Base-by-base conservation (phyloP, 2,113 vertebrate genomes). In the Oryzias melastigma region DNA sequence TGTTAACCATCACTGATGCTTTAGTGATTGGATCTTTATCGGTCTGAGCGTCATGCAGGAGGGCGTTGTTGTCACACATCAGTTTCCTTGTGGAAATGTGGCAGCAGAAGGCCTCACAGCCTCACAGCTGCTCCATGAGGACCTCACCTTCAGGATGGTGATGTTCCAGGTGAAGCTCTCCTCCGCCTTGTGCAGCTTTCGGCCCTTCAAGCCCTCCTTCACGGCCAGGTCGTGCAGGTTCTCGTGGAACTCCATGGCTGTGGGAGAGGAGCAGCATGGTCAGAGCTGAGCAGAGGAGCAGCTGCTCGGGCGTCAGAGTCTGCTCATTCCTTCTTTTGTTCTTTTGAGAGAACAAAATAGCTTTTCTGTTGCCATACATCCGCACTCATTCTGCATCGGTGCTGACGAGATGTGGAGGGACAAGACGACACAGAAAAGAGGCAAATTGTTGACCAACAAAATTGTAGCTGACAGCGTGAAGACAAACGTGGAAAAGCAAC, bases 81-180 rank as follows among this genome's bases (percentile, higher is more conserved):
- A 35, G 35, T 35, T 35, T 35, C 35, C 35, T 35, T 35, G 8
- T 12, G 8, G 35, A 35, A 35, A 35, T 35, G 35, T 35, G 35
- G 35, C 35, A 3, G 10, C 7, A 7, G 2, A 7, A 29, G 27
- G 27, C 6, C 27, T 27, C 25, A 5, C 4, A 27, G 25, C 4
- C 25, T 27, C n/a, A n/a, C n/a, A n/a, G n/a, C n/a, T n/a, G n/a
- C n/a, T n/a, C n/a, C n/a, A n/a, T n/a, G n/a, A n/a, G n/a, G n/a
- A n/a, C n/a, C 60, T 78, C 91, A 98, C 97, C 95, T 99, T 99
- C 58, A 99, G 83, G 73, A 99, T 96, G 49, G 97, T 99, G 77
- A 99, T 98, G 78, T 99, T 99, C 97, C 97, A 99, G 0, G 97
- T 98, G 78, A 99, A 99, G 89, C 93, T 98, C 91, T 99, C 97